Percentiles rank a stretch among this genome's conserved stretches.
Conservation (phyloP, 2,113 vertebrate genomes). For the Nipponia nippon region DNA sequence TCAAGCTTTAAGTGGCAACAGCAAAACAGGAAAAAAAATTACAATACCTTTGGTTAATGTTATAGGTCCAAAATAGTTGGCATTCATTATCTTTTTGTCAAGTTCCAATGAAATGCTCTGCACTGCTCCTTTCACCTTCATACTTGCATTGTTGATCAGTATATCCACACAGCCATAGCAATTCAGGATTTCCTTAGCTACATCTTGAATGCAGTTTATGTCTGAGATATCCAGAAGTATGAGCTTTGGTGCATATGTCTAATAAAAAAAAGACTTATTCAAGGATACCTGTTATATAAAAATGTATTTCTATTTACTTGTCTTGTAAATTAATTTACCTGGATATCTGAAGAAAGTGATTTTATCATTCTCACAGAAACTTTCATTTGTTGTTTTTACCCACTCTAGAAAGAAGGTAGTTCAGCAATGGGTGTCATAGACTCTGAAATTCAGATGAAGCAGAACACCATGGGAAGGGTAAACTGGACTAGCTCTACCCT, state of each 20-base stretch:
- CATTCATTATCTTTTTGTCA: conserved; percentile 94
- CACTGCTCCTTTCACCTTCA: conserved; percentile 89
- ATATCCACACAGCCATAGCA: conserved; percentile 93
- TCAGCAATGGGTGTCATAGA: not conserved
- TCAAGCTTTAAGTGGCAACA: not conserved
- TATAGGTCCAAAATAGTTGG: conserved; percentile 94
- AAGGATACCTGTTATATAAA: not conserved
- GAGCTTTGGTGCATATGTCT: conserved; percentile 94
- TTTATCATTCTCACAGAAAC: not conserved
- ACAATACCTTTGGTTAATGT: conserved; percentile 88
- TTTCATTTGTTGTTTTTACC: not conserved
- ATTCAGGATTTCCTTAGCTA: conserved; percentile 84
- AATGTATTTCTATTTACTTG: not conserved
- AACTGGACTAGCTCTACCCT: not conserved
- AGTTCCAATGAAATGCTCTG: conserved; percentile 88
- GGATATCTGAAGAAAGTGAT: not conserved
- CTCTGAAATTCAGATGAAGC: not conserved
- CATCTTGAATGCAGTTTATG: conserved; percentile 82
- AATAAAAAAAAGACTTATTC: not conserved
- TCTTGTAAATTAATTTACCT: not conserved
- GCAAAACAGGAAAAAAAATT: not conserved
- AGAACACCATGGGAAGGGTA: not conserved
- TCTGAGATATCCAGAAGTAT: conserved; percentile 91
- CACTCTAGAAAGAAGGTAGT: not conserved
- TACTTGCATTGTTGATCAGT: conserved; percentile 89